These are phyloP conservation scores for Pituophis catenifer DNA, from an alignment of 2,113 vertebrate genomes.

Conservation along the genomic window DNA sequence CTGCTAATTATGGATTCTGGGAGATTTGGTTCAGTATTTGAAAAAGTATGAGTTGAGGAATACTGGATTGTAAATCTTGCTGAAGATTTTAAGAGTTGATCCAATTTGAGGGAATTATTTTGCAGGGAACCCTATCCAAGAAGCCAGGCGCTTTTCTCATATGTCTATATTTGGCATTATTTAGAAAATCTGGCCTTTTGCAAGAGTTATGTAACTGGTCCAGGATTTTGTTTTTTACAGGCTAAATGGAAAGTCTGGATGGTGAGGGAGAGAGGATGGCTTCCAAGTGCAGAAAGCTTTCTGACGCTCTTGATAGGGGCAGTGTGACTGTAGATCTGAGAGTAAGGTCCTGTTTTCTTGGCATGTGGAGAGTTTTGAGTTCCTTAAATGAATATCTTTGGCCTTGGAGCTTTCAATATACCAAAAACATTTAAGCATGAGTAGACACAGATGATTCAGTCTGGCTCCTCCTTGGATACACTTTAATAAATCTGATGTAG, in stretches of 20 bases:
- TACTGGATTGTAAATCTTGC: neutral
- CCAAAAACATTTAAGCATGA: neutral
- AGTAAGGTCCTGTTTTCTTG: neutral
- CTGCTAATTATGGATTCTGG: neutral
- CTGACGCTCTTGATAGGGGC: rapidly evolving
- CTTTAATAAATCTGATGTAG: neutral
- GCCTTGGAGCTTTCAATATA: neutral
- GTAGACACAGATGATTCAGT: neutral
- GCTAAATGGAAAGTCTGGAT: neutral
- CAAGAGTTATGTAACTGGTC: neutral
- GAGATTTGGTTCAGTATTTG: neutral
- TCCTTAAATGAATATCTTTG: neutral
- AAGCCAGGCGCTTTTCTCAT: neutral
- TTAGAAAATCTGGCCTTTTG: neutral
- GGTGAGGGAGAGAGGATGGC: neutral
- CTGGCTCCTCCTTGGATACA: neutral
- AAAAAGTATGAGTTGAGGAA: neutral
- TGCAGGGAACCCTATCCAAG: neutral
- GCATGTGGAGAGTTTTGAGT: neutral
- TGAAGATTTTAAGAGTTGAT: neutral
- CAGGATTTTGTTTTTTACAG: neutral
- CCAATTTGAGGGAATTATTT: neutral
- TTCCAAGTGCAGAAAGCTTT: rapidly evolving
- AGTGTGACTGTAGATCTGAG: neutral
- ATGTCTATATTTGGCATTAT: conserved; percentile 3